These are phyloP conservation scores for Tenualosa ilisha DNA, from an alignment of 2,797 vertebrate species.

Conservation along the genomic window DNA sequence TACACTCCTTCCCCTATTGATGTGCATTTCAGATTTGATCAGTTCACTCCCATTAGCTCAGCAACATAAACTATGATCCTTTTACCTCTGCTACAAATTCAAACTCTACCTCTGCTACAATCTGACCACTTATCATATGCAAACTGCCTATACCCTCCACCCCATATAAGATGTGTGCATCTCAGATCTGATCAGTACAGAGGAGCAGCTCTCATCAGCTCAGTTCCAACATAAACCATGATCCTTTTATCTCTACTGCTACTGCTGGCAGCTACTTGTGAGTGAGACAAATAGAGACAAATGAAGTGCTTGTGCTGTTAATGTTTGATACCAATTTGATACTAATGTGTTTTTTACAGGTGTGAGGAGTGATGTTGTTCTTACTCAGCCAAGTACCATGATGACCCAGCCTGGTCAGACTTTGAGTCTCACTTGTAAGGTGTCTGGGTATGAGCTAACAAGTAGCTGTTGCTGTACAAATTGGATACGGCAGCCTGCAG, in stretches of 20 bases:
- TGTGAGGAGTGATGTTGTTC: not conserved
- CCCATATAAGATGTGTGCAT: not conserved
- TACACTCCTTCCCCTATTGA: too few species aligned
- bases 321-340: too few species aligned
- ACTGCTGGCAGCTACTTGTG: too few species aligned
- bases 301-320: too few species aligned
- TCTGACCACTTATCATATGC: not conserved
- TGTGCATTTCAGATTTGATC: too few species aligned
- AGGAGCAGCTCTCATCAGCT: not conserved
- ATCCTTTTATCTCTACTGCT: not conserved
- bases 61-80: too few species aligned
- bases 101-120: too few species aligned
- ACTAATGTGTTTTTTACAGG: too few species aligned
- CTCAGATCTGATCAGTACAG: not conserved
- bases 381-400: slow-evolving; percentile 34
- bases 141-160: not conserved
- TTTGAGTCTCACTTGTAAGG: slow-evolving; percentile 38
- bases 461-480: not conserved
- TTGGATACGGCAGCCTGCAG: slow-evolving; percentile 26
- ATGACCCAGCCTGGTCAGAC: slow-evolving; percentile 37
- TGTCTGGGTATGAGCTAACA: slow-evolving; percentile 39
- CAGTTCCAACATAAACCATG: not conserved
- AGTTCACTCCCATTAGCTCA: too few species aligned
- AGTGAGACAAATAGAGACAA: too few species aligned
- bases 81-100: too few species aligned